phyloP scores from a whole-genome alignment of 2,888 invertebrate species.

The Cerastoderma edule region DNA sequence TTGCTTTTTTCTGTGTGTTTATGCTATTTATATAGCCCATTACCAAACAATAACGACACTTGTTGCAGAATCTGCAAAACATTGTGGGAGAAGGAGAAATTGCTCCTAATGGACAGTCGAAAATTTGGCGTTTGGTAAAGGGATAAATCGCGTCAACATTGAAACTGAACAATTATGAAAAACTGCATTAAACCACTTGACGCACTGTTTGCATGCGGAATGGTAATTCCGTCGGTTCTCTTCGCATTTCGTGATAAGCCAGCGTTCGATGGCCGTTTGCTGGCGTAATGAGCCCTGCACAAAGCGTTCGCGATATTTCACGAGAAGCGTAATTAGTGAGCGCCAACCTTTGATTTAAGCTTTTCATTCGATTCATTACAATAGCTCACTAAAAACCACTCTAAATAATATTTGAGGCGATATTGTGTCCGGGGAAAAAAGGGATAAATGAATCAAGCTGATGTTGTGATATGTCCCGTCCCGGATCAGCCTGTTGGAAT shows the following conservation, averaged over 20 bases:
- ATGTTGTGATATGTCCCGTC: no score
- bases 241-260: background rate
- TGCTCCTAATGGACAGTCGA: constrained; percentile 6
- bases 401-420: constrained; percentile 32
- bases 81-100: constrained; percentile 3
- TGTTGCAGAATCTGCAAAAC: no score
- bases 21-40: no score
- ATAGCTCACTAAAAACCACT: constrained; percentile 24
- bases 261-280: background rate
- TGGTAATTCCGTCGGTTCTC: background rate
- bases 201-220: constrained; percentile 1
- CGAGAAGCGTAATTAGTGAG: constrained; percentile 6
- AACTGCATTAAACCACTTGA: background rate
- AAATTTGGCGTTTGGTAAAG: no score
- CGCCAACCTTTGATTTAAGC: constrained; percentile 30
- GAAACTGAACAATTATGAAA: no score
- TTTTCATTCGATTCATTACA: constrained; percentile 24
- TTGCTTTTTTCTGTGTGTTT: no score
- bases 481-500: no score
- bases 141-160: no score
- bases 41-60: no score
- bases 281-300: constrained; percentile 5
- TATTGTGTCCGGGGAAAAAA: no score
- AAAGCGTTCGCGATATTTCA: constrained; percentile 23
- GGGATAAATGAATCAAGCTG: no score